phyloP scores from a whole-genome alignment of 64 coral and sea anemone genomes.

The Montipora foliosa region DNA sequence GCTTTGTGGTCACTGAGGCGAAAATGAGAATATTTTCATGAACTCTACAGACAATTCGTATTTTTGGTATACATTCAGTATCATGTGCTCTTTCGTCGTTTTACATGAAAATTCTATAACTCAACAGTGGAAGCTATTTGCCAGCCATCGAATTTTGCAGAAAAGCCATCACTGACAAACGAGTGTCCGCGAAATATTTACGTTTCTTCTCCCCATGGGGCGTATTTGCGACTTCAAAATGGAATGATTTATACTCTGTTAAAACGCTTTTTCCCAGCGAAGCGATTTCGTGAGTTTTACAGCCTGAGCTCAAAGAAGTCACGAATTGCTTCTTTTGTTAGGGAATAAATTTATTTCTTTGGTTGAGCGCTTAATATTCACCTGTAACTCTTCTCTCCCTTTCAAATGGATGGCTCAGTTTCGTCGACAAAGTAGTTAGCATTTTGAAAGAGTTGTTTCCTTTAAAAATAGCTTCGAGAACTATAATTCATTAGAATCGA shows the following conservation, averaged over 20 bases:
- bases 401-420: slow-evolving; percentile 13
- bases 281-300: not conserved
- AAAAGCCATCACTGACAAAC: not conserved
- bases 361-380: slow-evolving; percentile 26
- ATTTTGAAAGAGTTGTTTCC: slow-evolving; percentile 48
- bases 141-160: not conserved
- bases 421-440: slow-evolving; percentile 36
- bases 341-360: not conserved
- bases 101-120: not conserved
- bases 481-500: slow-evolving; percentile 35
- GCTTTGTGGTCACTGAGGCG: slow-evolving; percentile 19
- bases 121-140: not conserved
- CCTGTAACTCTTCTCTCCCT: not conserved
- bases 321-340: slow-evolving; percentile 24
- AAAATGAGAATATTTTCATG: slow-evolving; percentile 29
- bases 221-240: slow-evolving; percentile 26
- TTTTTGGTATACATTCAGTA: not conserved
- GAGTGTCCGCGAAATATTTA: slow-evolving; percentile 44
- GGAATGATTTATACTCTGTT: slow-evolving; percentile 14
- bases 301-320: not conserved
- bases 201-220: slow-evolving; percentile 27
- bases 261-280: not conserved
- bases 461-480: slow-evolving; percentile 33
- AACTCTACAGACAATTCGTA: not conserved
- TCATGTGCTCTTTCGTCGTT: not conserved